Conservation (phyloP, 2,888 invertebrate species). For the Tenthredo notha region DNA sequence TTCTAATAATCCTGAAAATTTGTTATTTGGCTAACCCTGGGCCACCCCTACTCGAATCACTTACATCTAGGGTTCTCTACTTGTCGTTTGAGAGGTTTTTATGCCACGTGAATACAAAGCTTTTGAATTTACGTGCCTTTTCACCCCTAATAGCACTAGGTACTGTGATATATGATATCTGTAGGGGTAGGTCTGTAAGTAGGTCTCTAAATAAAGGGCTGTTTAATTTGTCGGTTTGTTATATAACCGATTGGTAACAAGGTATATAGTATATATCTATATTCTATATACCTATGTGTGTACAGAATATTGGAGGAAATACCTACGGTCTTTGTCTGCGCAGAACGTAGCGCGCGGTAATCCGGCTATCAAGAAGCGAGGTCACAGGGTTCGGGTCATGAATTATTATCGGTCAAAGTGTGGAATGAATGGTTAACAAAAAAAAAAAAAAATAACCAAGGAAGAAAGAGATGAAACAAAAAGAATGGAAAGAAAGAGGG, state of each 20-base stretch:
- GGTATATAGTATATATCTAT: not conserved
- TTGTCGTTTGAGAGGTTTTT: constrained; percentile 9
- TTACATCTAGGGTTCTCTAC: constrained; percentile 19
- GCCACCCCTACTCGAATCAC: constrained; percentile 37
- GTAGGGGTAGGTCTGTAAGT: not conserved
- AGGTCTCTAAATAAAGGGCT: not conserved
- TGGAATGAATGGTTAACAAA: not conserved
- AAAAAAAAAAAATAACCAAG: not conserved
- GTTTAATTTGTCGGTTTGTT: not conserved
- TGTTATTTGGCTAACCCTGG: constrained; percentile 1
- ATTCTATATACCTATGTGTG: not conserved
- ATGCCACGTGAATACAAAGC: constrained; percentile 35
- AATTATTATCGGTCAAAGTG: constrained; percentile 26
- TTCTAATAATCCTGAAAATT: not conserved
- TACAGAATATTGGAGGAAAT: constrained; percentile 17
- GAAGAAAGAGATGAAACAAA: not conserved
- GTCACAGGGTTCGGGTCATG: constrained; percentile 29
- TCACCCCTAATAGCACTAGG: not conserved
- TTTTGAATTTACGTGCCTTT: constrained; percentile 25
- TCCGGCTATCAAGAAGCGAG: constrained; percentile 27
- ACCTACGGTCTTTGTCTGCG: constrained; percentile 20
- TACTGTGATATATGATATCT: not conserved
- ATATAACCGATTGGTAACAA: not conserved
- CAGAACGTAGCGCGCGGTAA: constrained; percentile 37
- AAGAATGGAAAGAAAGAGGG: not conserved